phyloP scores from a whole-genome alignment of 2,888 invertebrate species.

The Acleris holmiana region DNA sequence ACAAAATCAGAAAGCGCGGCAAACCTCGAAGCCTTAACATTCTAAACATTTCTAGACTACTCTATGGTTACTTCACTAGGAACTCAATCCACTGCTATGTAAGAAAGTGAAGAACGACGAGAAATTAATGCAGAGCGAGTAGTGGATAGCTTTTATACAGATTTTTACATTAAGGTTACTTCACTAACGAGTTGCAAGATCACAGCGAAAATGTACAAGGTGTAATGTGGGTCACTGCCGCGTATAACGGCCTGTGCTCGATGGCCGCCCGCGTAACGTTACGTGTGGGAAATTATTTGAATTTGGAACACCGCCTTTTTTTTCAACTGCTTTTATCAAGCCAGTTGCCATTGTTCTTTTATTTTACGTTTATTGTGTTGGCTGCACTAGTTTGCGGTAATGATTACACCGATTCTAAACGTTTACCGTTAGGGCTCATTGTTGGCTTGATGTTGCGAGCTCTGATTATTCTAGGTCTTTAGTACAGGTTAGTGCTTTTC shows the following conservation, averaged over 20 bases:
- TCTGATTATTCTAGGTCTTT: constrained; percentile 36
- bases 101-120: constrained; percentile 34
- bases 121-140: constrained; percentile 43
- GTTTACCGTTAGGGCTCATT: constrained; percentile 45
- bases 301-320: constrained; percentile 76
- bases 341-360: constrained; percentile 70
- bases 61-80: constrained; percentile 34
- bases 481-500: constrained; percentile 26
- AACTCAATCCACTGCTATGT: constrained; percentile 49
- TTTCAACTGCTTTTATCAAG: constrained; percentile 71
- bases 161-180: constrained; percentile 68
- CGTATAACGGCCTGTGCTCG: constrained; percentile 80
- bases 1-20: constrained; percentile 82
- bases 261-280: constrained; percentile 83
- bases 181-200: constrained; percentile 61
- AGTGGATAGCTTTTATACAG: constrained; percentile 42
- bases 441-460: constrained; percentile 20
- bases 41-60: constrained; percentile 35
- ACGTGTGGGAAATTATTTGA: constrained; percentile 84
- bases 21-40: constrained; percentile 46
- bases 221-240: constrained; percentile 77
- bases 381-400: constrained; percentile 62
- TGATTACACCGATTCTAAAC: constrained; percentile 49
- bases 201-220: constrained; percentile 62
- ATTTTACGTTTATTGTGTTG: constrained; percentile 61